These are phyloP conservation scores for Drosophila limbata DNA, from an alignment of 2,888 invertebrate genomes.

Conservation along the genomic window DNA sequence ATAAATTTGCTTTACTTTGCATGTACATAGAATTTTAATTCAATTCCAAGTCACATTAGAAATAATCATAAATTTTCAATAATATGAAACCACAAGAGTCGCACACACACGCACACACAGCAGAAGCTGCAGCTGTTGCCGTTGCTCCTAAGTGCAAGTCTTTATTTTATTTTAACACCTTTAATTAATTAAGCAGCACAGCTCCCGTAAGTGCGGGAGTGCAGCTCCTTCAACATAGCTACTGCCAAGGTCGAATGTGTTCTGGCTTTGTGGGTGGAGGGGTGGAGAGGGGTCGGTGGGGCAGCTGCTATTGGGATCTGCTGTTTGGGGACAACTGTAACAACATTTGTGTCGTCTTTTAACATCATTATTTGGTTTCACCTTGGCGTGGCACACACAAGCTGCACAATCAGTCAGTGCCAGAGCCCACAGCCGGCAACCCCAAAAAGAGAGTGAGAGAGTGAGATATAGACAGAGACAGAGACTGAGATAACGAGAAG, in stretches of 20 bases:
- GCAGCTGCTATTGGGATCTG: constrained; percentile 14
- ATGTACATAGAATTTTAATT: background rate
- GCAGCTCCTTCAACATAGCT: constrained; percentile 9
- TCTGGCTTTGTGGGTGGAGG: background rate
- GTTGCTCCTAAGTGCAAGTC: constrained; percentile 49
- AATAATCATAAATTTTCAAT: constrained; percentile 27
- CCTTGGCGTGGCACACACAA: constrained; percentile 48
- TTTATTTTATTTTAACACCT: constrained; percentile 73
- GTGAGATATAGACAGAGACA: background rate
- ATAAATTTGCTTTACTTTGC: background rate
- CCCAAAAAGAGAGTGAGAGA: background rate
- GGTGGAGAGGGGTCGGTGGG: background rate
- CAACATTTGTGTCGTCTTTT: constrained; percentile 52
- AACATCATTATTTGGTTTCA: constrained; percentile 44
- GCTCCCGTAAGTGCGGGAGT: constrained; percentile 65
- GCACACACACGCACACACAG: constrained; percentile 8
- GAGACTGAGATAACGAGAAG: background rate
- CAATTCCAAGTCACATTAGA: constrained; percentile 15
- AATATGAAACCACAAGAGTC: constrained; percentile 17
- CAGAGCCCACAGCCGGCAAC: constrained; percentile 4
- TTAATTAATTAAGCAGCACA: constrained; percentile 78
- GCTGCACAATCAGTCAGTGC: constrained; percentile 55
- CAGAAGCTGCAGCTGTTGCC: constrained; percentile 1
- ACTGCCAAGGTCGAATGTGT: constrained; percentile 9
- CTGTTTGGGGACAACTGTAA: constrained; percentile 34